Base-by-base conservation (phyloP, 2,113 vertebrate species). In the Columba livia region DNA sequence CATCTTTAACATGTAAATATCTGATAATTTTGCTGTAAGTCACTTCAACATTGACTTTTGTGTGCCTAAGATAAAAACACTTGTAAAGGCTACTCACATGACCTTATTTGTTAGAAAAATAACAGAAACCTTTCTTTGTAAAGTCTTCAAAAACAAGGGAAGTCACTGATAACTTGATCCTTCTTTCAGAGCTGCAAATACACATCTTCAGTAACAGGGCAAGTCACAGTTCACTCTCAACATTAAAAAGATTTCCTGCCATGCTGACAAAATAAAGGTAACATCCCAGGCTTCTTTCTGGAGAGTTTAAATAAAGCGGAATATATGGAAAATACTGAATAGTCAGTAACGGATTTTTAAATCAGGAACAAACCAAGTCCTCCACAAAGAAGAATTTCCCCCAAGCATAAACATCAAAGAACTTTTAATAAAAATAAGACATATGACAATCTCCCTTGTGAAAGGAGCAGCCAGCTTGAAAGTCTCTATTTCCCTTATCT, bases 351-450 rank as follows among this genome's bases (percentile, higher is more conserved):
- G 5, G 66, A 69, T 85, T 96, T 93, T 94, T 50, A 85, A 56
- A 86, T 56, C 25, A 7, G 54, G n/a, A 81, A 57, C 8, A 75
- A 87, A 79, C 9, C 28, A 83, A 92, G 32, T 91, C 58, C 18
- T 90, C 21, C 73, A 81, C 47, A 88, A 85, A 92, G 62, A 94
- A 89, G 53, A 78, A 60, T 66, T 89, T 89, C 34, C 40, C 81
- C 36, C 42, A 89, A 88, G 67, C 42, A 70, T 88, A 85, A 85
- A 92, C 54, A 77, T 93, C 57, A 95, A 95, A 94, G 72, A 88
- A 56, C 20, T 92, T 93, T 60, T 79, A 92, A 85, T 89, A 94
- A 92, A 95, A 95, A 64, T 77, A n/a, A 34, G 78, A 70, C 69
- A 71, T 72, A 69, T 56, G 84, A 95, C 79, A 53, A 32, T 78